A percentile compares a stretch with the other conserved stretches of the same genome.
These are phyloP conservation scores for Oxyruncus cristatus DNA, from an alignment of 2,113 vertebrate species.

Conservation along the genomic window DNA sequence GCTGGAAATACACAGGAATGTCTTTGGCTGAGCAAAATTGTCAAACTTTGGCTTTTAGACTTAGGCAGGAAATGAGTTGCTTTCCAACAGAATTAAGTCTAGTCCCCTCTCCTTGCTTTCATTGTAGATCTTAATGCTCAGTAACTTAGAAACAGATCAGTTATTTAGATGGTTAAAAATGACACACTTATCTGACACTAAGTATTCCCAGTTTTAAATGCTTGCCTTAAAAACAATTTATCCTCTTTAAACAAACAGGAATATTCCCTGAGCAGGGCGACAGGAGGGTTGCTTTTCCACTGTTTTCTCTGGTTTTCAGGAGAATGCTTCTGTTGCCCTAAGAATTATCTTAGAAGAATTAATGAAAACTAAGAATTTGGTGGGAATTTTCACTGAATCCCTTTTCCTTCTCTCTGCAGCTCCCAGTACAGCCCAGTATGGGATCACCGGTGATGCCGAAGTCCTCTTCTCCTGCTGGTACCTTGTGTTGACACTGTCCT, in stretches of 20 bases:
- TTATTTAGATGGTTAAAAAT: neutral
- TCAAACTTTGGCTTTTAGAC: neutral
- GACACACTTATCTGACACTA: neutral
- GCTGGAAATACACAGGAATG: neutral
- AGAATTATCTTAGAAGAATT: neutral
- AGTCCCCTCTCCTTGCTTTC: neutral
- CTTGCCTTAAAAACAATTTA: neutral
- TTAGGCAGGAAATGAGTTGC: neutral
- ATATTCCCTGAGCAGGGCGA: accelerated
- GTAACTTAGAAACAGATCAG: neutral
- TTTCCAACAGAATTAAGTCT: neutral
- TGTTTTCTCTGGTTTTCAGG: neutral
- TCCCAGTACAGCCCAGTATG: slow-evolving; percentile 94
- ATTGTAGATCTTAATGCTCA: neutral
- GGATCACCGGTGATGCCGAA: slow-evolving; percentile 88
- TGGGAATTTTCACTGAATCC: neutral
- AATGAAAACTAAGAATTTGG: neutral
- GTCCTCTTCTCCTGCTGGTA: slow-evolving; percentile 90
- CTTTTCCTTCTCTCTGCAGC: slow-evolving; percentile 81
- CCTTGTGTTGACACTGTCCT: slow-evolving; percentile 92
- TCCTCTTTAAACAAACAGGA: neutral
- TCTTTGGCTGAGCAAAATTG: neutral
- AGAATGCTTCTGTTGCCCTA: neutral
- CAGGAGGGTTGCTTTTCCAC: neutral
- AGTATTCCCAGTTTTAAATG: neutral